Evolutionary conservation across 2,888 invertebrate genomes (phyloP).

Genomic region (Petrolisthes cinctipes): DNA sequence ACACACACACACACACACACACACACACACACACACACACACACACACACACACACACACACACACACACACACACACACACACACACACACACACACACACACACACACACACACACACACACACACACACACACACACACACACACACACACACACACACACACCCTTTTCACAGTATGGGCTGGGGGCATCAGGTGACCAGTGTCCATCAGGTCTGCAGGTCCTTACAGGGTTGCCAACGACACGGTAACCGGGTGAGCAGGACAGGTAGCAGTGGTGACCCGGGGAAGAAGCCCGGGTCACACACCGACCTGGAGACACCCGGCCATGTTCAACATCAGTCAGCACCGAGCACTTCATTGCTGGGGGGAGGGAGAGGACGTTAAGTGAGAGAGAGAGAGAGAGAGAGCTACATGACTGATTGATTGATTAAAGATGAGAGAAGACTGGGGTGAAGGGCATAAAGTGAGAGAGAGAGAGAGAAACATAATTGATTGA

Average conservation of each 20-base stretch:
- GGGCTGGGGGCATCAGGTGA: slow-evolving; percentile 62
- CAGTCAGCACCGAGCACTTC: slow-evolving; percentile 65
- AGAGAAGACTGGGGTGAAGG: too few relatives aligned
- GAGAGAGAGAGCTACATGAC: too few relatives aligned
- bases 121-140: too few relatives aligned
- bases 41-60: too few relatives aligned
- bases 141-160: too few relatives aligned
- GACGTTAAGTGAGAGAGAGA: background rate
- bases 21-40: too few relatives aligned
- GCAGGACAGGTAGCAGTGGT: slow-evolving; percentile 67
- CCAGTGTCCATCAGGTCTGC: slow-evolving; percentile 64
- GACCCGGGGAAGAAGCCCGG: slow-evolving; percentile 56
- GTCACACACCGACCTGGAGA: slow-evolving; percentile 65
- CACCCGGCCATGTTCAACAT: slow-evolving; percentile 66
- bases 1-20: too few relatives aligned
- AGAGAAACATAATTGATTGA: too few relatives aligned
- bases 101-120: background rate
- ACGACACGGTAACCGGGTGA: slow-evolving; percentile 65
- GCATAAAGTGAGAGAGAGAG: too few relatives aligned
- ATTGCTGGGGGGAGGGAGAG: slow-evolving; percentile 50
- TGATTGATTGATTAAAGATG: too few relatives aligned
- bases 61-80: too few relatives aligned
- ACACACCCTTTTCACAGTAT: slow-evolving; percentile 65
- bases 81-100: too few relatives aligned
- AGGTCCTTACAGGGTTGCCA: slow-evolving; percentile 65